Evolutionary conservation across 2,888 invertebrate genomes (phyloP).

Genomic region (Lasius platythorax): DNA sequence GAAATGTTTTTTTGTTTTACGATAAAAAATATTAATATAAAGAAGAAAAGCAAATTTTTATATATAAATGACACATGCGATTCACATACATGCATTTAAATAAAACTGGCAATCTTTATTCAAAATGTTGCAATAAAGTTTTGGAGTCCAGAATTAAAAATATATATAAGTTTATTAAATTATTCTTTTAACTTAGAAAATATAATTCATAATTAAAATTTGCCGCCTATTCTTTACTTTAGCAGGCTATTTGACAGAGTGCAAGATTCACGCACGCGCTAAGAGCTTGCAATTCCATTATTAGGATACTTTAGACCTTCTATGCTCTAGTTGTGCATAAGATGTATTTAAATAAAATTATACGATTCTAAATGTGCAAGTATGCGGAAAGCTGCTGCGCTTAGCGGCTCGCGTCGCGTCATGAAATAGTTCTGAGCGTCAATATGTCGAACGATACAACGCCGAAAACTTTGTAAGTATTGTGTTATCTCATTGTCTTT

Average conservation of each 20-base stretch:
- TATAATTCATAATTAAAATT: constrained; percentile 20
- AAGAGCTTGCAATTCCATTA: constrained; percentile 50
- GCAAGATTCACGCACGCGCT: constrained; percentile 58
- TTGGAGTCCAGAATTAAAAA: neutral
- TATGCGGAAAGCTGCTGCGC: constrained; percentile 49
- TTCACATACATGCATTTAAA: neutral
- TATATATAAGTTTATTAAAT: neutral
- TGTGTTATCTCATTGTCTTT: neutral
- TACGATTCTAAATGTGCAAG: constrained; percentile 72
- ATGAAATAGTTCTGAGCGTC: constrained; percentile 50
- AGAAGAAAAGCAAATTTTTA: neutral
- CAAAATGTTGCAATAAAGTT: neutral
- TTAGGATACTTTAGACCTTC: constrained; percentile 65
- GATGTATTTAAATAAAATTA: constrained; percentile 78
- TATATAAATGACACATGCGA: neutral
- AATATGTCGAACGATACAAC: constrained; percentile 70
- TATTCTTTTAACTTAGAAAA: neutral
- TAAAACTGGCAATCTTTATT: neutral
- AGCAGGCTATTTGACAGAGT: constrained; percentile 33
- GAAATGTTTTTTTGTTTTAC: neutral
- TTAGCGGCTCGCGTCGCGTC: constrained; percentile 46
- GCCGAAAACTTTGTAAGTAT: constrained; percentile 77
- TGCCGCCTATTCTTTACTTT: constrained; percentile 30
- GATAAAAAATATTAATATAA: neutral
- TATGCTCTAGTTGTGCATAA: constrained; percentile 63